Evolutionary conservation across 2,888 invertebrate genomes (phyloP).

Genomic region (Diadegma fenestrale): DNA sequence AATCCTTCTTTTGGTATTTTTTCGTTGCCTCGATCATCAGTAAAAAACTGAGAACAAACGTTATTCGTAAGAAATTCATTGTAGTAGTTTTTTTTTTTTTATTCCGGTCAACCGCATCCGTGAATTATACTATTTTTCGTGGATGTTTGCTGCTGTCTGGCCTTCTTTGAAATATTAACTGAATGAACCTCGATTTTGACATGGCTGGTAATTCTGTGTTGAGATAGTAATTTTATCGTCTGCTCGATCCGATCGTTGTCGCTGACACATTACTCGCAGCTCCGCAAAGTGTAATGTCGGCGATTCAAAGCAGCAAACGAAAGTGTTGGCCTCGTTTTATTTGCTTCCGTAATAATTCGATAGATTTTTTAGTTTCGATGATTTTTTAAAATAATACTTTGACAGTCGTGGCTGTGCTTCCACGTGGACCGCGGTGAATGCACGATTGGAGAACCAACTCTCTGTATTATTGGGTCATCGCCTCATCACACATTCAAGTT

Average conservation of each 20-base stretch:
- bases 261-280: not conserved
- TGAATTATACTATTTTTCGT: not conserved
- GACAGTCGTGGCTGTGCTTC: constrained; percentile 1
- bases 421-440: constrained; percentile 5
- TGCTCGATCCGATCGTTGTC: not conserved
- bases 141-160: not conserved
- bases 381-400: not conserved
- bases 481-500: not conserved
- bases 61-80: constrained; percentile 70
- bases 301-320: not conserved
- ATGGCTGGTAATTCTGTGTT: not conserved
- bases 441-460: not conserved
- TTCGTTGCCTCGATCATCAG: constrained; percentile 73
- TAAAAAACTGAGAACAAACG: constrained; percentile 70
- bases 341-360: not conserved
- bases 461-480: not conserved
- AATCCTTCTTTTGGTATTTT: constrained; percentile 80
- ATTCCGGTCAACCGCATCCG: not conserved
- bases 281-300: not conserved
- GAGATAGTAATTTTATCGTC: not conserved
- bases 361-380: not conserved
- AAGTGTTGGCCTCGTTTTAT: not conserved
- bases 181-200: not conserved
- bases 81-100: not conserved
- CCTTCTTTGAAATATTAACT: not conserved